Evolutionary conservation across 2,113 vertebrate species (phyloP), one percentile per base, ranked within the genome.

Genomic region (Eurypyga helias): DNA sequence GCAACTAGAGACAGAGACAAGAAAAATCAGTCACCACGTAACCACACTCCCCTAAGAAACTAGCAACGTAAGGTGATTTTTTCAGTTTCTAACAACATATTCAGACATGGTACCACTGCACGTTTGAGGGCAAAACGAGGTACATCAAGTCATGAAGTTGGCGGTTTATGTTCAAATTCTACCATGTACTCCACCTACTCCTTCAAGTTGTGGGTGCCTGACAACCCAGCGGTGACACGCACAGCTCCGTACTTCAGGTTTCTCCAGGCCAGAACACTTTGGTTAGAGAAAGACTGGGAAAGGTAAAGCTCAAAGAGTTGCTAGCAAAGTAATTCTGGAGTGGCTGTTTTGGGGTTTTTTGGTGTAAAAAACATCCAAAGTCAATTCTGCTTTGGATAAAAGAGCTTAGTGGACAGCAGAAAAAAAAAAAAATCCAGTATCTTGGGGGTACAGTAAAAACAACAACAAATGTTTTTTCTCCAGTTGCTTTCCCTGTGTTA

Each of bases 1-100:
- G 83, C 86, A 94, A 89, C 86, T n/a, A 89, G 65, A 90, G 86
- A 93, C 19, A 55, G 84, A 89, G 94, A 75, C 38, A 95, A 93
- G 87, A 83, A 87, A 90, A 83, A 87, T 54, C 77, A 96, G 69
- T 91, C 67, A 93, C 66, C 48, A 29, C 28, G 31, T 82, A 93
- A 96, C 86, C 89, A 93, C 86, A 82, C 2, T 89, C 52, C 57
- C 34, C 57, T 24, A 41, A 76, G 73, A 94, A 91, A 93, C 65
- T 16, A 91, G 17, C 81, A 94, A 84, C 2, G 0, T 31, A 45
- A 55, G 62, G 17, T 17, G 17, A 13, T 36, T 57, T 85, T 89
- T 69, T 73, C 75, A 86, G 90, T 90, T 92, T 94, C 95, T 72
- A 91, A 87, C 71, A 91, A 93, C 85, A 70, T 7, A 61, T 9